Conservation (phyloP, 2,888 invertebrate species). For the Lasioglossum oenotherae region DNA sequence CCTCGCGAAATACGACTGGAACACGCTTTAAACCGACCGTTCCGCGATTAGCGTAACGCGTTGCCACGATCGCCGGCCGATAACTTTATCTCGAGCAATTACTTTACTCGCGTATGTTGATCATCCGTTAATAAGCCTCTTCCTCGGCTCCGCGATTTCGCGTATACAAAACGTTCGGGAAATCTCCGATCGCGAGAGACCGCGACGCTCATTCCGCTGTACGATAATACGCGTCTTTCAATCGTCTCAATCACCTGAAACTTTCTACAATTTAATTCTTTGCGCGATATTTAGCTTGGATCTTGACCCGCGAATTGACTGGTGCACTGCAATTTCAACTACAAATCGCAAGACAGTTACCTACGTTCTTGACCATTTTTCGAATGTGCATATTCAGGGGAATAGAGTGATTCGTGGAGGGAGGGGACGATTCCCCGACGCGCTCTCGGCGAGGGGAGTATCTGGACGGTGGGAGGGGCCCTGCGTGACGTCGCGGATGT, state of each 20-base stretch:
- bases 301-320: background rate
- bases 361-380: background rate
- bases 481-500: background rate
- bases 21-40: slow-evolving; percentile 64
- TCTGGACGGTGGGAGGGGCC: background rate
- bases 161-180: background rate
- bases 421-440: background rate
- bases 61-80: slow-evolving; percentile 75
- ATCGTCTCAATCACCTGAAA: background rate
- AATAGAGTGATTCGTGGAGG: background rate
- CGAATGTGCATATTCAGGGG: background rate
- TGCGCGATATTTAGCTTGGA: background rate
- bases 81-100: slow-evolving; percentile 78
- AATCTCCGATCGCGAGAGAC: background rate
- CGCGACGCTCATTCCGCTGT: background rate
- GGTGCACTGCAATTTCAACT: background rate
- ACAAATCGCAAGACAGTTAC: too few relatives aligned
- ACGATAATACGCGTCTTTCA: background rate
- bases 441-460: background rate
- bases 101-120: slow-evolving; percentile 76
- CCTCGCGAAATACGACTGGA: slow-evolving; percentile 56
- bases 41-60: slow-evolving; percentile 76
- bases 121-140: slow-evolving; percentile 77
- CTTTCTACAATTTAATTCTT: background rate
- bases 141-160: slow-evolving; percentile 54